Evolutionary conservation across 2,888 invertebrate species (phyloP).

Genomic region (Suillia variegata): DNA sequence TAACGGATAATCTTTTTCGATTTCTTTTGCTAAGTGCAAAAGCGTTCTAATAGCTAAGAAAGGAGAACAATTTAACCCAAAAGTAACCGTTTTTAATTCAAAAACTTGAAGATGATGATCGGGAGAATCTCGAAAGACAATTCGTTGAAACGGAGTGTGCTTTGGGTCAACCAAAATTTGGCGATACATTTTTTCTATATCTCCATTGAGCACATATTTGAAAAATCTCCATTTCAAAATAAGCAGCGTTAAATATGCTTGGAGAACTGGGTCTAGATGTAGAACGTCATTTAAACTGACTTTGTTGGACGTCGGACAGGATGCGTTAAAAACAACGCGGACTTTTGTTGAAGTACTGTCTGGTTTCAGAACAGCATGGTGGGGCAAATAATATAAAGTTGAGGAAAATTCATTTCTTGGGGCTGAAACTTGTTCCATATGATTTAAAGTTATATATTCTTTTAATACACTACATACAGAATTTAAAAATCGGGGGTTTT

Average conservation of each 20-base stretch:
- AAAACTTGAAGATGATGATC: not conserved
- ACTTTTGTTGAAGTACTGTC: not conserved
- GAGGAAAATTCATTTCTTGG: not conserved
- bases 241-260: not conserved
- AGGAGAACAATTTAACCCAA: slow-evolving; percentile 16
- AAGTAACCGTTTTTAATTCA: slow-evolving; percentile 11
- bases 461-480: no score
- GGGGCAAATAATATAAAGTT: not conserved
- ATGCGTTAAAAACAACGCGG: not conserved
- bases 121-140: slow-evolving; percentile 5
- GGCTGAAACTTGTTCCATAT: not conserved
- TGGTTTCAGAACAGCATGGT: not conserved
- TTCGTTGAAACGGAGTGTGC: slow-evolving; percentile 9
- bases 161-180: not conserved
- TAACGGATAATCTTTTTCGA: slow-evolving; percentile 8
- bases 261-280: not conserved
- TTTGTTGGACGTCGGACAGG: not conserved
- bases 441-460: no score
- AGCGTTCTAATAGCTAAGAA: slow-evolving; percentile 18
- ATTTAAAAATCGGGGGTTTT: no score
- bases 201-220: not conserved
- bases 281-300: not conserved
- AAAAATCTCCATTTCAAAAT: not conserved
- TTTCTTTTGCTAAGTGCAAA: slow-evolving; percentile 5
- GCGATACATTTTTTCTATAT: not conserved